Base-by-base conservation (phyloP, 2,113 vertebrate genomes). In the Amazona guildingii region DNA sequence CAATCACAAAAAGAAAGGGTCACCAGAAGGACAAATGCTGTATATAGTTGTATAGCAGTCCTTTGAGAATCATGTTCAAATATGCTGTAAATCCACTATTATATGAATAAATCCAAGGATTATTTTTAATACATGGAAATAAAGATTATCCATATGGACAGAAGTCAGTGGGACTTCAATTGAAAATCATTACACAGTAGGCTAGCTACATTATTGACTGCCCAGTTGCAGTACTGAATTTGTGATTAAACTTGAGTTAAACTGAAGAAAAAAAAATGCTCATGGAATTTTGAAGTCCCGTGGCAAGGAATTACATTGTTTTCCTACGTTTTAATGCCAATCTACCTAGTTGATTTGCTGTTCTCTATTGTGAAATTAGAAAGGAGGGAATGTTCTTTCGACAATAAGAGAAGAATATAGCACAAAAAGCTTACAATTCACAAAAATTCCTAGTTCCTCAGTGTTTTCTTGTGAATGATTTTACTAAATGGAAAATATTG, bases 1-100 rank as follows among this genome's bases (percentile, higher is more conserved):
- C 79, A 95, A 11, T 95, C 79, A 91, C 72, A 44, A 83, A 86
- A 51, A 63, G 17, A 82, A 80, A 94, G 94, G 95, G 95, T 95
- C 76, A 77, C 24, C 74, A 91, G 87, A 89, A 96, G 86, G 90
- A 80, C 90, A 85, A 94, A 63, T 72, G 57, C n/a, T 72, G 24
- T 17, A 23, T 76, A 41, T 15, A 57, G 67, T 33, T 9, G 6
- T 48, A 72, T 6, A 76, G 21, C n/a, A 81, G 51, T 44, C 76
- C 57, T 92, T 37, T 73, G 86, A 86, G 88, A 92, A 94, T 72
- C 11, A 52, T 54, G 62, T 64, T 92, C 44, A 72, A 82, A 54
- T 82, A 73, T 46, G 10, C 7, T 57, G 44, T 48, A 49, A 79
- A 93, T 88, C 20, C 41, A 84, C 51, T 82, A 46, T 55, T 62